These are phyloP conservation scores for Cygnus olor DNA, from an alignment of 2,797 vertebrate genomes.

Conservation along the genomic window DNA sequence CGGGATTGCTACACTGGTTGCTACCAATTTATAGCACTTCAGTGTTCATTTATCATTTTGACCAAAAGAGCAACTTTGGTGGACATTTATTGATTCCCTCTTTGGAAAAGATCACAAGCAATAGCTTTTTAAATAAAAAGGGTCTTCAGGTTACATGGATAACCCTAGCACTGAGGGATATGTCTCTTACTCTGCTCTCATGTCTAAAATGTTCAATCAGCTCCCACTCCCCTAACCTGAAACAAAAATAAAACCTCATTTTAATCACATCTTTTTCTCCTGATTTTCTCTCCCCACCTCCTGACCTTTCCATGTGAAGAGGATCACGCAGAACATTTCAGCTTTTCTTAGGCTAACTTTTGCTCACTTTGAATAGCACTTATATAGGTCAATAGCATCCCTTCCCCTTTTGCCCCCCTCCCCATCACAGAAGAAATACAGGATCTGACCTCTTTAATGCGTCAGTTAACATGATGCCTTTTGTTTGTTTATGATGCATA, in stretches of 20 bases:
- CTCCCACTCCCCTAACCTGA: slow-evolving; percentile 55
- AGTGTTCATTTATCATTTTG: slow-evolving; percentile 62
- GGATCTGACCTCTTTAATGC: slow-evolving; percentile 46
- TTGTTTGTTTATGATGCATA: slow-evolving; percentile 8
- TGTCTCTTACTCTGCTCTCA: slow-evolving; percentile 16
- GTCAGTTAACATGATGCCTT: slow-evolving; percentile 3
- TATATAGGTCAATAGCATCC: slow-evolving; percentile 72
- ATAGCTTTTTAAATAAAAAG: slow-evolving; percentile 66
- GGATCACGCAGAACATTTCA: slow-evolving; percentile 68
- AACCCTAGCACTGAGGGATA: slow-evolving; percentile 56
- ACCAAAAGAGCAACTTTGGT: slow-evolving; percentile 67
- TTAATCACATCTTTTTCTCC: slow-evolving; percentile 68
- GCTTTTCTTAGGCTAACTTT: slow-evolving; percentile 72
- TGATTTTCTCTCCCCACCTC: slow-evolving; percentile 68
- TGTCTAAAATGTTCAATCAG: slow-evolving; percentile 55
- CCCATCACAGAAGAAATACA: slow-evolving; percentile 43
- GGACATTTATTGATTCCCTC: slow-evolving; percentile 75
- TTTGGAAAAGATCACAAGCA: slow-evolving; percentile 67
- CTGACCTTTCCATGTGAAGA: slow-evolving; percentile 69
- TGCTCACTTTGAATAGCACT: slow-evolving; percentile 72
- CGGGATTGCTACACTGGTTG: background rate
- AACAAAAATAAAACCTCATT: slow-evolving; percentile 73
- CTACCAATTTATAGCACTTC: slow-evolving; percentile 57
- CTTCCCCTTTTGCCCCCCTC: slow-evolving; percentile 58
- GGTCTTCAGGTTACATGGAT: slow-evolving; percentile 47